Evolutionary conservation across 2,113 vertebrate species (phyloP).

Genomic region (Lichenostomus cassidix): DNA sequence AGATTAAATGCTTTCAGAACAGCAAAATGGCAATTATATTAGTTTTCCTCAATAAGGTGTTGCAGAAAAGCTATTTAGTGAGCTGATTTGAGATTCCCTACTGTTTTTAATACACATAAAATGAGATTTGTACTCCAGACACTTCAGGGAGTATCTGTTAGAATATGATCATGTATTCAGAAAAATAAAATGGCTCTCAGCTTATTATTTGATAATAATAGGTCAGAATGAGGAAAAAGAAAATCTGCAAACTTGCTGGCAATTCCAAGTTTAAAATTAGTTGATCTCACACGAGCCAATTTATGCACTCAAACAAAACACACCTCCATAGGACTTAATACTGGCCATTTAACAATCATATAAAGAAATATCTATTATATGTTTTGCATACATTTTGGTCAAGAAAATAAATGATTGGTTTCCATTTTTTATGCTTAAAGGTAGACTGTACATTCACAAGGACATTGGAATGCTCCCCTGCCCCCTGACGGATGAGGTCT

Average conservation of each 20-base stretch:
- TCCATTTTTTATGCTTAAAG: neutral
- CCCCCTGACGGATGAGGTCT: neutral
- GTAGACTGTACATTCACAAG: neutral
- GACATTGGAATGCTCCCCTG: neutral
- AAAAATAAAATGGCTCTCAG: constrained; percentile 9
- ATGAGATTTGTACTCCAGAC: constrained; percentile 40
- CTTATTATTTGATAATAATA: neutral
- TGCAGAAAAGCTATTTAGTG: constrained; percentile 42
- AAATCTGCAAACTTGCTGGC: neutral
- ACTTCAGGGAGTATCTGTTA: constrained; percentile 35
- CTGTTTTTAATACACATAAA: constrained; percentile 50
- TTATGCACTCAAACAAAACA: neutral
- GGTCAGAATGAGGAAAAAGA: neutral
- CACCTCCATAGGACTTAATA: neutral
- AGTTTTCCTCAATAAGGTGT: constrained; percentile 47
- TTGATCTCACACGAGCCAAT: neutral
- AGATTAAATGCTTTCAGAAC: neutral
- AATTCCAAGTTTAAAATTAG: neutral
- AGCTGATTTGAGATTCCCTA: constrained; percentile 48
- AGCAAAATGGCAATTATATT: constrained; percentile 45
- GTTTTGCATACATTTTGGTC: neutral
- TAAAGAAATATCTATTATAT: neutral
- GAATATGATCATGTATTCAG: neutral
- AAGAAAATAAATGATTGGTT: neutral
- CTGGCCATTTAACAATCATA: neutral